Evolutionary conservation across 2,888 invertebrate species (phyloP).

Genomic region (Drosophila mimetica): DNA sequence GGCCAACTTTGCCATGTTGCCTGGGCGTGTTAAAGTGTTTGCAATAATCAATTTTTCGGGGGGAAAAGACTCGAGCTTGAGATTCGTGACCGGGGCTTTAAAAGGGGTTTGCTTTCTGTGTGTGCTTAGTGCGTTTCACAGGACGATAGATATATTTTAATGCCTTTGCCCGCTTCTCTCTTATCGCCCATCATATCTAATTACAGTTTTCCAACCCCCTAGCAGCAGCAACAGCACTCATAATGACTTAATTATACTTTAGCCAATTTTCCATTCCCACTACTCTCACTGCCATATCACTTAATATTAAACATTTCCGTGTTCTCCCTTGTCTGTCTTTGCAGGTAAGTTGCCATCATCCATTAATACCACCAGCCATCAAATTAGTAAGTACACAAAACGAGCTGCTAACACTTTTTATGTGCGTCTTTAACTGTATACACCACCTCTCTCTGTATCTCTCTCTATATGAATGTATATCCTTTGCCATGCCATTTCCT

Average conservation of each 20-base stretch:
- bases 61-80: conserved; percentile 23
- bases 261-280: conserved; percentile 13
- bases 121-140: background rate
- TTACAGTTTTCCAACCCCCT: conserved; percentile 19
- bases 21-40: conserved; percentile 41
- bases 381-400: conserved; percentile 80
- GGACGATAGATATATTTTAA: conserved; percentile 3
- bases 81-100: conserved; percentile 13
- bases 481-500: background rate
- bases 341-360: conserved; percentile 75
- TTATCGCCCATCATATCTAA: conserved; percentile 18
- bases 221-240: conserved; percentile 3
- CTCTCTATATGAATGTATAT: conserved; percentile 10
- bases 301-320: conserved; percentile 46
- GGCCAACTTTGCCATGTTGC: conserved; percentile 48
- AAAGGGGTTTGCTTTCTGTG: background rate
- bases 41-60: conserved; percentile 55
- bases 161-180: background rate
- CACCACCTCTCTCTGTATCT: conserved; percentile 30
- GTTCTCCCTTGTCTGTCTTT: conserved; percentile 52
- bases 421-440: conserved; percentile 71
- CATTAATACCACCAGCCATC: conserved; percentile 74
- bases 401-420: conserved; percentile 77
- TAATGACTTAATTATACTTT: conserved; percentile 38
- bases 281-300: conserved; percentile 17